These are phyloP conservation scores for Sinonovacula constricta DNA, from an alignment of 1,140 invertebrate genomes.

Conservation along the genomic window DNA sequence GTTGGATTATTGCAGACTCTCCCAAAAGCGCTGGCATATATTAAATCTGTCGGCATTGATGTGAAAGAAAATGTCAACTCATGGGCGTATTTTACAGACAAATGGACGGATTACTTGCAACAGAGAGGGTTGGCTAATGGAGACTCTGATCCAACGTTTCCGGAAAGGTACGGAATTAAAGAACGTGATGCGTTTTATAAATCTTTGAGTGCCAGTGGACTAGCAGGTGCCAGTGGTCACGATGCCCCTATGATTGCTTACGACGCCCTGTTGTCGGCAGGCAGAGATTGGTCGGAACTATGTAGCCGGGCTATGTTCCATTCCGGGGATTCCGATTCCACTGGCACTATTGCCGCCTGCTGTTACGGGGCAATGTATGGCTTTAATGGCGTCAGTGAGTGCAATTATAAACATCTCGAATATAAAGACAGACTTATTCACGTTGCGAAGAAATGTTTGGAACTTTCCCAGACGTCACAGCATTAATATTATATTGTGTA, in stretches of 20 bases:
- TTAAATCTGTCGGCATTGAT: slow-evolving; percentile 54
- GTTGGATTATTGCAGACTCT: slow-evolving; percentile 65
- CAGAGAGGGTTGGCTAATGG: slow-evolving; percentile 64
- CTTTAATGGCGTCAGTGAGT: slow-evolving; percentile 66
- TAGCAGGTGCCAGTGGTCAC: slow-evolving; percentile 75
- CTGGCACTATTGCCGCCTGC: slow-evolving; percentile 75
- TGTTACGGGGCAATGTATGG: slow-evolving; percentile 76
- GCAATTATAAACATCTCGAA: slow-evolving; percentile 64
- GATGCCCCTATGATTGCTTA: slow-evolving; percentile 78
- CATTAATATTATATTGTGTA: no score
- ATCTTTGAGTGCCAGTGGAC: slow-evolving; percentile 66
- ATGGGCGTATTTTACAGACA: slow-evolving; percentile 72
- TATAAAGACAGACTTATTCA: slow-evolving; percentile 54
- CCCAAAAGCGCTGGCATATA: slow-evolving; percentile 63
- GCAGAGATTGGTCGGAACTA: slow-evolving; percentile 70
- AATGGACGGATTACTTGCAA: slow-evolving; percentile 73
- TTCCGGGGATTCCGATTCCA: slow-evolving; percentile 77
- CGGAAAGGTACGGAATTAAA: slow-evolving; percentile 63
- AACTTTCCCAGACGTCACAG: no score
- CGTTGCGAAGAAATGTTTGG: slow-evolving; percentile 32
- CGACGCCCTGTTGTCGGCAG: slow-evolving; percentile 71
- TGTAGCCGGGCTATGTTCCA: slow-evolving; percentile 74
- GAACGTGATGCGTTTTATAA: slow-evolving; percentile 75
- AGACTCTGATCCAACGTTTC: slow-evolving; percentile 64
- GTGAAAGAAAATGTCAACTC: slow-evolving; percentile 68